Percentiles rank a stretch among this genome's conserved stretches.
phyloP scores from a whole-genome alignment of 2,888 invertebrate species.

The Willowsia nigromaculata region DNA sequence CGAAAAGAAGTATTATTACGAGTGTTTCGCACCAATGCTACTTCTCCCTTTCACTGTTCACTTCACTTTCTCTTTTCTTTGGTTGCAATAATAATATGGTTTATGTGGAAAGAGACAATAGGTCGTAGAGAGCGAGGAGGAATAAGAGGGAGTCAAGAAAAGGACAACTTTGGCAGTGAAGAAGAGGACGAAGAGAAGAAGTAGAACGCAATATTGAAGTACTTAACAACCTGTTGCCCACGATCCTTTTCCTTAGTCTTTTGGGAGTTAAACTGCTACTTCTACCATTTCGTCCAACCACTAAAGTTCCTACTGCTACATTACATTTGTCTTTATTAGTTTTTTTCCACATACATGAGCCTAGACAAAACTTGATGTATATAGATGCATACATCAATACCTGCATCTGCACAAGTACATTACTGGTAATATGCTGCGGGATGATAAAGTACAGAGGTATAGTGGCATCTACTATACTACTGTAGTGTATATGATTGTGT shows the following conservation, averaged over 20 bases:
- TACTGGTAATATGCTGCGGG: not conserved
- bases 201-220: conserved; percentile 30
- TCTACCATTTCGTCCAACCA: not conserved
- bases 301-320: conserved; percentile 29
- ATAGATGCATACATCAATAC: not conserved
- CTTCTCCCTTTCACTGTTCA: not conserved
- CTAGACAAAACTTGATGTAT: not conserved
- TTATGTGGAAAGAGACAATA: not conserved
- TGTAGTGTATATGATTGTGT: not conserved
- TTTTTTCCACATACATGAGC: not conserved
- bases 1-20: conserved; percentile 21
- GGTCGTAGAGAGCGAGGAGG: not conserved
- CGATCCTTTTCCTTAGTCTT: conserved; percentile 26
- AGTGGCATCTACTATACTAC: no score
- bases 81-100: not conserved
- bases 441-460: not conserved
- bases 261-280: conserved; percentile 43
- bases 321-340: conserved; percentile 62
- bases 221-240: conserved; percentile 67
- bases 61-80: conserved; percentile 26
- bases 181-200: not conserved
- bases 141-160: conserved; percentile 3
- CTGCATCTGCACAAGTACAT: not conserved
- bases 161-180: not conserved
- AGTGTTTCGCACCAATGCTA: not conserved